These are phyloP conservation scores for Orchestes rusci DNA, from an alignment of 2,888 invertebrate species.

Conservation along the genomic window DNA sequence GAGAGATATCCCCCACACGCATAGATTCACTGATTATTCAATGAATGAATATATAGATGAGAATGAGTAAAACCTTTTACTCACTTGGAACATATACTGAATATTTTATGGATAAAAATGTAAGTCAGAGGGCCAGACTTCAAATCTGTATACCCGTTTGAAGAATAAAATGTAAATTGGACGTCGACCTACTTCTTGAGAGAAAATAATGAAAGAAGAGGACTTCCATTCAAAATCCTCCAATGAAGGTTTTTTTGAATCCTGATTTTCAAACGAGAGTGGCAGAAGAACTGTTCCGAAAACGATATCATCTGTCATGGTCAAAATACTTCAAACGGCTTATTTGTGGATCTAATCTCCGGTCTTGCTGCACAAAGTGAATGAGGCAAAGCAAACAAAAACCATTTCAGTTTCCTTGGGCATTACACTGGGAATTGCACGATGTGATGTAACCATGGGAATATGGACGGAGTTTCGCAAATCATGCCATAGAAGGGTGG, in stretches of 20 bases:
- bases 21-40: too few species aligned
- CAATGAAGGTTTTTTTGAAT: slow-evolving; percentile 14
- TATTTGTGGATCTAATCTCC: too few species aligned
- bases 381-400: neutral
- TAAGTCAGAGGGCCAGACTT: slow-evolving; percentile 4
- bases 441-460: neutral
- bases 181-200: slow-evolving; percentile 10
- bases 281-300: slow-evolving; percentile 8
- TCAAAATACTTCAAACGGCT: too few species aligned
- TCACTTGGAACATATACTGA: too few species aligned
- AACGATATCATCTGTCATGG: too few species aligned
- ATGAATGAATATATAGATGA: too few species aligned
- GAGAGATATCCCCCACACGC: too few species aligned
- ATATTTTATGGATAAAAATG: too few species aligned
- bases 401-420: neutral
- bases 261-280: slow-evolving; percentile 5
- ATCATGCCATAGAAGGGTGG: too few species aligned
- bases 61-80: too few species aligned
- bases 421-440: neutral
- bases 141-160: slow-evolving; percentile 9
- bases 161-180: slow-evolving; percentile 12
- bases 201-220: slow-evolving; percentile 11
- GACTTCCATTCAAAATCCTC: slow-evolving; percentile 8
- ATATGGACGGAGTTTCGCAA: too few species aligned
- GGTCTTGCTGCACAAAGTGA: too few species aligned